phyloP scores from a whole-genome alignment of 1,140 invertebrate genomes.

The Hetaerina americana region DNA sequence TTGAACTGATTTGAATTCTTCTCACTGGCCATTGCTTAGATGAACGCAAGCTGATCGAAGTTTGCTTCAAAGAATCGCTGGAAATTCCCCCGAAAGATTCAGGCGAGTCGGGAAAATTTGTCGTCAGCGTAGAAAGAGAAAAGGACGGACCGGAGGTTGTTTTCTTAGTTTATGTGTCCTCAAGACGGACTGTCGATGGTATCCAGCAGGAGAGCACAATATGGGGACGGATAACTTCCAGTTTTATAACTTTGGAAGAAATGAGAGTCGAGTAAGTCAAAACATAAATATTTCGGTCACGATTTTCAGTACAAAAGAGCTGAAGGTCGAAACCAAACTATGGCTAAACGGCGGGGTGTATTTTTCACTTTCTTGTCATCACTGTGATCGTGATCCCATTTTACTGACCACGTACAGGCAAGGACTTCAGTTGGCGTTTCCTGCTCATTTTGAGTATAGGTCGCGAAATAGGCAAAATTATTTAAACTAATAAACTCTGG shows the following conservation, averaged over 20 bases:
- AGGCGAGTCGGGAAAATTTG: not conserved
- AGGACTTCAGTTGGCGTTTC: no score
- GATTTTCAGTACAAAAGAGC: no score
- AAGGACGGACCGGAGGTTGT: not conserved
- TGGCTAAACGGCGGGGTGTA: no score
- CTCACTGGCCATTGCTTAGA: no score
- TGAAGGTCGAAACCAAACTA: no score
- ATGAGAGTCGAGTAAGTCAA: not conserved
- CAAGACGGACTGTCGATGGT: not conserved
- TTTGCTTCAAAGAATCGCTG: not conserved
- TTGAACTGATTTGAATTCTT: no score
- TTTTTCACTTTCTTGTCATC: no score
- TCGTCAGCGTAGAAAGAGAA: not conserved
- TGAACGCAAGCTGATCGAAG: not conserved
- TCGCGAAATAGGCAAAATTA: no score
- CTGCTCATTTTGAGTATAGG: no score
- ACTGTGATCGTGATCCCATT: no score
- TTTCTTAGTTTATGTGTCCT: not conserved
- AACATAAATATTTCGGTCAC: not conserved
- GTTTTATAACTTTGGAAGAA: not conserved
- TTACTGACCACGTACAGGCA: no score
- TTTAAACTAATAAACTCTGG: no score
- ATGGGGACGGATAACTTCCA: not conserved
- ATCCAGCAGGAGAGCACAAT: not conserved
- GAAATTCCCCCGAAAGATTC: not conserved